Evolutionary conservation across 2,888 invertebrate species (phyloP).

Genomic region (Drosophila differens): DNA sequence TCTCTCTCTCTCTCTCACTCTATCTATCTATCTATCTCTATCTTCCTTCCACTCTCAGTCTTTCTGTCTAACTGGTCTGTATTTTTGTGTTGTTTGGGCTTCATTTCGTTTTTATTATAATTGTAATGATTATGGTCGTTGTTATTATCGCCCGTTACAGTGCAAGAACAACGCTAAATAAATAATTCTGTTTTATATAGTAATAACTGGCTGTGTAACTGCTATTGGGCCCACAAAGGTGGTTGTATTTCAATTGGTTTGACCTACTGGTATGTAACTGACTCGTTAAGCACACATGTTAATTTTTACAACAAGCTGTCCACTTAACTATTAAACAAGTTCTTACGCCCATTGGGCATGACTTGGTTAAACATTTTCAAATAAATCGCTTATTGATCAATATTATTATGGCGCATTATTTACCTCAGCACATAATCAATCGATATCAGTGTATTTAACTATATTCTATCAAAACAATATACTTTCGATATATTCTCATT

Average conservation of each 20-base stretch:
- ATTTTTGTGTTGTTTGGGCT: conserved; percentile 19
- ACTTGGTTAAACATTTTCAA: not conserved
- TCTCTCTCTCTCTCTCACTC: not conserved
- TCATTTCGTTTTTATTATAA: conserved; percentile 61
- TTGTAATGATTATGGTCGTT: conserved; percentile 60
- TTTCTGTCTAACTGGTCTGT: not conserved
- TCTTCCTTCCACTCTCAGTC: not conserved
- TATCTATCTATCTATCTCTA: not conserved
- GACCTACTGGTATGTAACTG: conserved; percentile 4
- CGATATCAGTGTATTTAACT: not conserved
- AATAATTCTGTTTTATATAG: conserved; percentile 69
- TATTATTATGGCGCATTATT: not conserved
- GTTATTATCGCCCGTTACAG: conserved; percentile 37
- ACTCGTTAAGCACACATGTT: conserved; percentile 21
- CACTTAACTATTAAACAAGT: not conserved
- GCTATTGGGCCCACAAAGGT: conserved; percentile 13
- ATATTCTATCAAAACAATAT: not conserved
- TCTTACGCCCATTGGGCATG: not conserved
- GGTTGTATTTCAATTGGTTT: conserved; percentile 23
- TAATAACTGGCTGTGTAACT: conserved; percentile 41
- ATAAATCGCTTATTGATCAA: not conserved
- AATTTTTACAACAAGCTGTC: not conserved
- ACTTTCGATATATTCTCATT: not conserved
- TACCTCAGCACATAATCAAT: not conserved
- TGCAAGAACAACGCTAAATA: conserved; percentile 52